A percentile compares a stretch with the other conserved stretches of the same genome.
Conservation (phyloP, 30 jellyfish, hydroid and myxozoan species). For the Phacellophora camtschatica region DNA sequence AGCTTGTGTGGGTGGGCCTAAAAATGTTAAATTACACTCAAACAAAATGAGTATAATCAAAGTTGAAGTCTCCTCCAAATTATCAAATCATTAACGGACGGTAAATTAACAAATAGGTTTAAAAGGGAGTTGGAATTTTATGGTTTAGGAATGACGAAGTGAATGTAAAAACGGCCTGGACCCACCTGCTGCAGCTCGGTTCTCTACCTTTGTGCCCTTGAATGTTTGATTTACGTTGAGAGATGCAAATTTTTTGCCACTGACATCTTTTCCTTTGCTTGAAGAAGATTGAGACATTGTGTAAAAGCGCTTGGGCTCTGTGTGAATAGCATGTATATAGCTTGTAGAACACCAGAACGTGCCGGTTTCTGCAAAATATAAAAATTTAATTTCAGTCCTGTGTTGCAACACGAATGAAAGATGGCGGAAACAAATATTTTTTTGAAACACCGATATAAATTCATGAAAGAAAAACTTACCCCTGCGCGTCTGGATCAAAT, state of each 20-base stretch:
- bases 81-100: too few relatives aligned
- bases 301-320: constrained; percentile 70
- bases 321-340: constrained; percentile 92
- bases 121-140: background rate
- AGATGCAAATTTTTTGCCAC: constrained; percentile 90
- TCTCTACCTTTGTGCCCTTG: constrained; percentile 91
- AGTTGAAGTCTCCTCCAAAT: too few relatives aligned
- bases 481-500: constrained; percentile 76
- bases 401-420: constrained; percentile 45
- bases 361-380: constrained; percentile 90
- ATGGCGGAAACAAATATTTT: constrained; percentile 77
- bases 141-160: background rate
- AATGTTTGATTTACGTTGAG: constrained; percentile 89
- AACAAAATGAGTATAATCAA: too few relatives aligned
- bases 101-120: too few relatives aligned
- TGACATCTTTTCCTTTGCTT: constrained; percentile 87
- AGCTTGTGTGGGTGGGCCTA: too few relatives aligned
- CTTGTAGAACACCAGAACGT: constrained; percentile 81
- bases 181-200: constrained; percentile 92
- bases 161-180: constrained; percentile 11
- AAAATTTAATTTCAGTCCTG: constrained; percentile 27
- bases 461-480: constrained; percentile 39
- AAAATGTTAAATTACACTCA: too few relatives aligned
- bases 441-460: too few relatives aligned
- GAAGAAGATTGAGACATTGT: constrained; percentile 95